Base-by-base conservation (phyloP, 2,888 invertebrate genomes). In the Amphipoea lucens region DNA sequence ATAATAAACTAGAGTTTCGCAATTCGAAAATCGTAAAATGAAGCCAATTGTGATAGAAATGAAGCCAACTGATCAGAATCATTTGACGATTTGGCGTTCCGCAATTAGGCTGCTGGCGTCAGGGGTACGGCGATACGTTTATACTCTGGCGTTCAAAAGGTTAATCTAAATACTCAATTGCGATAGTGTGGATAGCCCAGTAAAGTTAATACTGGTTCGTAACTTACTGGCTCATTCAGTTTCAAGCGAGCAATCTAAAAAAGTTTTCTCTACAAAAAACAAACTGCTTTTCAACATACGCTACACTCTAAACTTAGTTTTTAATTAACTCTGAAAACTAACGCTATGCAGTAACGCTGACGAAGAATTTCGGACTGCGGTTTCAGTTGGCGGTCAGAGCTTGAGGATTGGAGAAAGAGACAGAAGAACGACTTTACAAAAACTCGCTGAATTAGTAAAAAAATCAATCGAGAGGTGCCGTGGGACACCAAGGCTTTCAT, bases 241-340 rank as follows among this genome's bases (percentile, higher is more conserved):
- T 71, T 48, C 20, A 20, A 81, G 9, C 14, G 23, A 57, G 45
- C 51, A 76, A 68, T 51, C 0, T 29, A 40, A 29, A 69, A 75
- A 81, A 67, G 7, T 40, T 54, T 36, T 54, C 14, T 57, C 29
- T 29, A 20, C 60, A 54, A 63, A 51, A 74, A 70, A 82, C 51
- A 29, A 63, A 85, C 65, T 63, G n/a, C 45, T 48, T 66, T 74
- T 70, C 40, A 74, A 60, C 76, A 74, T 72, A 74, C 73, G 14
- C 74, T 68, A 57, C 74, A 54, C 66, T 67, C 48, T 67, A 29
- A 75, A 81, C 63, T 77, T 68, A 75, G 29, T 79, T 83, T 87
- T 78, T 79, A 85, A 85, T 87, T 81, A 85, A 87, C 69, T 84
- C 48, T 51, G 40, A 40, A 60, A 79, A 75, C 70, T 66, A 81